Evolutionary conservation across 2,888 invertebrate species (phyloP).

Genomic region (Exocentrus adspersus): DNA sequence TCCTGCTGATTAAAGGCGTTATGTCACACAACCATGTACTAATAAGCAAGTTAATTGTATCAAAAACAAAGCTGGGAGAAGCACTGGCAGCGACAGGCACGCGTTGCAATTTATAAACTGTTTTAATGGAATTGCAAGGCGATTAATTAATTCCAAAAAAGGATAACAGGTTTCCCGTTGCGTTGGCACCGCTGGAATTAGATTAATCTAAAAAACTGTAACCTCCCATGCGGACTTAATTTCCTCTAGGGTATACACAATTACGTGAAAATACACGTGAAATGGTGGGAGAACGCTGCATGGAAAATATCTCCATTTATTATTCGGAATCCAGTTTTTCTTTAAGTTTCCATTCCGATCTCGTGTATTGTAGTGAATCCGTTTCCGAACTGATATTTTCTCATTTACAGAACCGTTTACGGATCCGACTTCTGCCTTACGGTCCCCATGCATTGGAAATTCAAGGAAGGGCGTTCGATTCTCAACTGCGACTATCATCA

Average conservation of each 20-base stretch:
- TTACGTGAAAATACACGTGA: too few relatives aligned
- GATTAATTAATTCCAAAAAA: background rate
- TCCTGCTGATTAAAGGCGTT: too few relatives aligned
- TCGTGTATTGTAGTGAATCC: too few relatives aligned
- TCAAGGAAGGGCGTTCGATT: conserved; percentile 12
- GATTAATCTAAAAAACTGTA: background rate
- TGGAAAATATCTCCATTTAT: too few relatives aligned
- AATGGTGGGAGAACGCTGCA: too few relatives aligned
- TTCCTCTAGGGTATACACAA: too few relatives aligned
- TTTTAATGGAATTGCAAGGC: background rate
- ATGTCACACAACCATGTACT: too few relatives aligned
- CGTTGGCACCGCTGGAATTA: background rate
- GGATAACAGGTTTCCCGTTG: background rate
- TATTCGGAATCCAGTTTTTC: too few relatives aligned
- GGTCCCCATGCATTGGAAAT: conserved; percentile 17
- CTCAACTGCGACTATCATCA: conserved; percentile 15
- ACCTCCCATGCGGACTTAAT: too few relatives aligned
- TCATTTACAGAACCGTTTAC: too few relatives aligned
- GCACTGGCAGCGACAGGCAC: background rate
- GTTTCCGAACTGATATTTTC: too few relatives aligned
- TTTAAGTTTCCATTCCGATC: too few relatives aligned
- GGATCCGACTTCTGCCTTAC: background rate
- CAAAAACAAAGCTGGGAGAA: background rate
- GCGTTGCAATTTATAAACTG: background rate
- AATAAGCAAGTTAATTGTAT: background rate